phyloP scores from a whole-genome alignment of 2,113 vertebrate genomes.

The Tretioscincus oriximinensis region DNA sequence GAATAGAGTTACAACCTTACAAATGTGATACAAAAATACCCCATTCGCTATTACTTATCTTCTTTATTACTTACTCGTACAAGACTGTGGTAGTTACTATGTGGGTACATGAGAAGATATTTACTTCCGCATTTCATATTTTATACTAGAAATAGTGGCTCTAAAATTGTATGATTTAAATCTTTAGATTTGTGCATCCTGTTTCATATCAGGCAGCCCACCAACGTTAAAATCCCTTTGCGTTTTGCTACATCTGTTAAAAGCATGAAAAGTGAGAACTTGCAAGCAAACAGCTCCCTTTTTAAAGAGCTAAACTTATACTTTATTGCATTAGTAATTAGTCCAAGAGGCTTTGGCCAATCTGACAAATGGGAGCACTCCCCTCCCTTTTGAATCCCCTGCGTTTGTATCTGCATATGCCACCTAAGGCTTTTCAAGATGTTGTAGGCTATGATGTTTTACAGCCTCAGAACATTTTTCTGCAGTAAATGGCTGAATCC shows the following conservation, averaged over 20 bases:
- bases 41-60: not conserved
- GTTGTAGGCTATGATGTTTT: not conserved
- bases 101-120: not conserved
- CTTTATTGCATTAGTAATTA: slow-evolving; percentile 3
- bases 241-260: slow-evolving; percentile 18
- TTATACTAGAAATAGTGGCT: not conserved
- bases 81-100: not conserved
- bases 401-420: not conserved
- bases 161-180: not conserved
- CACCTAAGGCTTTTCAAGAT: not conserved
- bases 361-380: slow-evolving; percentile 7
- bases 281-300: slow-evolving; percentile 18
- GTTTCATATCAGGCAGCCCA: not conserved
- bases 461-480: slow-evolving; percentile 5
- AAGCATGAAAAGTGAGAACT: slow-evolving; percentile 1
- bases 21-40: not conserved
- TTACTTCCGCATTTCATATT: accelerated
- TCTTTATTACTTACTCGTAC: not conserved
- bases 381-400: not conserved
- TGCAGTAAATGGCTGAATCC: not conserved
- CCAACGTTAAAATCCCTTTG: not conserved
- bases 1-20: too few species aligned
- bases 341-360: slow-evolving; percentile 21
- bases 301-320: not conserved
- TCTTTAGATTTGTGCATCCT: slow-evolving; percentile 25